Conservation (phyloP, 1,140 invertebrate genomes). For the Stenopsyche tienmushanensis region DNA sequence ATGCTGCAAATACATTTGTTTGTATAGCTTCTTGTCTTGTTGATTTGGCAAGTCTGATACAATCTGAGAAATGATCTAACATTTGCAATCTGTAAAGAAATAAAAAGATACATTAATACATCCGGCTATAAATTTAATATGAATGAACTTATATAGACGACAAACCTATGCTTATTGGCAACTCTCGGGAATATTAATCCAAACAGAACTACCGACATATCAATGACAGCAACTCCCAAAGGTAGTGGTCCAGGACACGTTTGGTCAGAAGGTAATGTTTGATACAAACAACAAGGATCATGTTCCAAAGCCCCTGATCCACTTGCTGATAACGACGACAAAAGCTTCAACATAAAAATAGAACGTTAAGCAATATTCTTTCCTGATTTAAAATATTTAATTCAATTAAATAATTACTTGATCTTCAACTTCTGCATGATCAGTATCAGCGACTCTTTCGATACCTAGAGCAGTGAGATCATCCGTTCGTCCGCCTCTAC, state of each 20-base stretch:
- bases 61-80: conserved; percentile 94
- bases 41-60: conserved; percentile 90
- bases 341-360: conserved; percentile 42
- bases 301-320: conserved; percentile 95
- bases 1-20: conserved; percentile 94
- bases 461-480: conserved; percentile 37
- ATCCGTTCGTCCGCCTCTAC: conserved; percentile 28
- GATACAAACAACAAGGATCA: conserved; percentile 89
- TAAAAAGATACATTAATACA: no score
- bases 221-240: conserved; percentile 94
- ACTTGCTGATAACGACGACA: conserved; percentile 64
- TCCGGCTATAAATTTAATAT: background rate
- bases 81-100: conserved; percentile 79
- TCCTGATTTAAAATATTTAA: background rate
- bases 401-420: conserved; percentile 70
- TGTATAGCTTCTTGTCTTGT: conserved; percentile 92
- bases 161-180: conserved; percentile 82
- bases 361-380: no score
- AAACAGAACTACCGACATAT: conserved; percentile 90
- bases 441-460: conserved; percentile 83
- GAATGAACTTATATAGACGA: background rate
- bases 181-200: conserved; percentile 92
- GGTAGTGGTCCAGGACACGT: conserved; percentile 77
- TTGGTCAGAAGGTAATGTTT: conserved; percentile 61
- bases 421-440: conserved; percentile 96